Conservation (phyloP, 2,113 vertebrate species). For the Otolemur garnettii region DNA sequence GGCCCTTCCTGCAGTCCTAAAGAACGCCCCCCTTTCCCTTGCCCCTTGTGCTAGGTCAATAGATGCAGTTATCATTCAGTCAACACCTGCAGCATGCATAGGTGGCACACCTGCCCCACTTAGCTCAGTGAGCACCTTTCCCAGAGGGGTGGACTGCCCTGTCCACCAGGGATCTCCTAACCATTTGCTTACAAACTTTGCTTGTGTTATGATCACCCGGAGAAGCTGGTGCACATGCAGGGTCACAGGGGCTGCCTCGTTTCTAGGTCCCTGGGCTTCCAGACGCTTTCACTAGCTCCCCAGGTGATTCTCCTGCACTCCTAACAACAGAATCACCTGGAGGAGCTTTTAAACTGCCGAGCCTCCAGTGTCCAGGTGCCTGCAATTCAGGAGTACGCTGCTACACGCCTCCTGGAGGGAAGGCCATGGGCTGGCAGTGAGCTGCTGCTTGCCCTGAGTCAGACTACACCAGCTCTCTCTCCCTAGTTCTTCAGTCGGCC, state of each 20-base stretch:
- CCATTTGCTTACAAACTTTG: neutral
- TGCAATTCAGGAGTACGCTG: neutral
- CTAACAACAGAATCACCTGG: neutral
- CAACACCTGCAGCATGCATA: neutral
- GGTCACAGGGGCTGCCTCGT: neutral
- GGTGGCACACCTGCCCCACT: too few relatives aligned
- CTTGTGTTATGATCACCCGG: neutral
- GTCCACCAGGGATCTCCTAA: neutral
- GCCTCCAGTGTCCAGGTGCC: neutral
- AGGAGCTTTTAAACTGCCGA: neutral
- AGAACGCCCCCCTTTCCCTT: neutral
- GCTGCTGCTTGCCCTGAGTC: rapidly evolving
- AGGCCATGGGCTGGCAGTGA: too few relatives aligned
- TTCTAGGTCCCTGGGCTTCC: neutral
- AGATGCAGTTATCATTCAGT: neutral
- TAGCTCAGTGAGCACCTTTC: neutral
- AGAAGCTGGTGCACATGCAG: neutral
- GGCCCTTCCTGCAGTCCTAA: neutral
- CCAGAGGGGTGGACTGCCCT: neutral
- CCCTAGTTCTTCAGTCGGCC: rapidly evolving
- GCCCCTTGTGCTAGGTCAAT: neutral
- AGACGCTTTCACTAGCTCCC: neutral
- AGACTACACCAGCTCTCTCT: neutral
- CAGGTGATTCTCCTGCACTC: neutral
- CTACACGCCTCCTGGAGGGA: neutral